Evolutionary conservation across 2,797 vertebrate species (phyloP).

Genomic region (Sebastes vulpes): DNA sequence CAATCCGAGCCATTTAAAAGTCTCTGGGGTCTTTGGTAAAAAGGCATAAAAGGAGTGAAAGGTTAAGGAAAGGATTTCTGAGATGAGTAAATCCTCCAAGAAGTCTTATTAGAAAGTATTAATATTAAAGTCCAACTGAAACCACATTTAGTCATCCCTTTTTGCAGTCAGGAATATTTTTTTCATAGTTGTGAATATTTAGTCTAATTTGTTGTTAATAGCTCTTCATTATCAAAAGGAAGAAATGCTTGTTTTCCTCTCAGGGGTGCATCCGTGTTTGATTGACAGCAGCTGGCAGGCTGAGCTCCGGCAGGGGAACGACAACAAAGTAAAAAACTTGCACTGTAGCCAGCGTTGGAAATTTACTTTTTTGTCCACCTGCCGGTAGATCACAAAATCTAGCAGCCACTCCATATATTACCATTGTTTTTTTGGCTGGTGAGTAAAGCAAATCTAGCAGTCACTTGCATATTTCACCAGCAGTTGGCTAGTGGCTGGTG

Average conservation of each 20-base stretch:
- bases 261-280: neutral
- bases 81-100: neutral
- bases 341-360: too few relatives aligned
- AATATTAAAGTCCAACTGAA: slow-evolving; percentile 5
- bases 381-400: too few relatives aligned
- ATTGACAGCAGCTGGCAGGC: neutral
- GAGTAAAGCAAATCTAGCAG: too few relatives aligned
- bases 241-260: neutral
- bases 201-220: neutral
- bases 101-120: neutral
- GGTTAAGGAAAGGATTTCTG: neutral
- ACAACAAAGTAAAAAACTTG: neutral
- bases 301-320: neutral
- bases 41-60: slow-evolving; percentile 16
- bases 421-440: too few relatives aligned
- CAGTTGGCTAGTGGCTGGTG: too few relatives aligned
- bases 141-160: neutral
- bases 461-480: too few relatives aligned
- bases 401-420: too few relatives aligned
- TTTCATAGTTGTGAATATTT: neutral
- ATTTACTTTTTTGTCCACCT: too few relatives aligned
- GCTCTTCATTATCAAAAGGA: neutral
- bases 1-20: slow-evolving; percentile 9
- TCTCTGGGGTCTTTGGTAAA: slow-evolving; percentile 8
- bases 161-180: neutral